Conservation (phyloP, 2,888 invertebrate species). For the Mimas tiliae region DNA sequence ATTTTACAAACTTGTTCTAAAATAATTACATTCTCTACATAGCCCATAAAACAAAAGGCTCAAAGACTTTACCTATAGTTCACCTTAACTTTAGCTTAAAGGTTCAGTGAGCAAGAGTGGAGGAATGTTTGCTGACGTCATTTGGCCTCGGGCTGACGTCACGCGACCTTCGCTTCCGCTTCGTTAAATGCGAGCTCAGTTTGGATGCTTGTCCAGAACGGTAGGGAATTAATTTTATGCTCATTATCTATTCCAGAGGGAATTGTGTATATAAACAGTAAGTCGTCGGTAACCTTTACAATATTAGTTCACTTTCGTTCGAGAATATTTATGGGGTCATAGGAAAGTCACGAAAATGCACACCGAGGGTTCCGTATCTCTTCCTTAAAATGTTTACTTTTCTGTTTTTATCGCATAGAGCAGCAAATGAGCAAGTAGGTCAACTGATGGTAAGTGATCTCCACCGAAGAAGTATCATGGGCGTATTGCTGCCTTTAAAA, state of each 20-base stretch:
- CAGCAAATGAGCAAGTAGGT: no score
- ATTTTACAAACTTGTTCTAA: background rate
- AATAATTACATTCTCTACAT: background rate
- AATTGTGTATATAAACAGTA: constrained; percentile 9
- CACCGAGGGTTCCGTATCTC: no score
- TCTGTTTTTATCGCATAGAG: no score
- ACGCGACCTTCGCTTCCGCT: constrained; percentile 48
- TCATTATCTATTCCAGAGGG: constrained; percentile 16
- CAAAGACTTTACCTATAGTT: background rate
- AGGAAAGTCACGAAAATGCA: background rate
- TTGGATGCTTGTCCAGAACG: constrained; percentile 30
- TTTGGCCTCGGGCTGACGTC: constrained; percentile 44
- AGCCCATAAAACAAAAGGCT: constrained; percentile 1
- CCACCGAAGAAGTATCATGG: no score
- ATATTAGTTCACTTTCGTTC: background rate
- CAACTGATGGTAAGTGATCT: no score
- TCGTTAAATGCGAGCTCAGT: constrained; percentile 35
- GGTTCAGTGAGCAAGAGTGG: constrained; percentile 24
- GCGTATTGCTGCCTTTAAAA: no score
- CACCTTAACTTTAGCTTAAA: constrained; percentile 7
- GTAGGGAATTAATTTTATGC: constrained; percentile 20
- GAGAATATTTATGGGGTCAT: background rate
- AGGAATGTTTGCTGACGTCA: constrained; percentile 37
- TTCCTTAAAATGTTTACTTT: no score
- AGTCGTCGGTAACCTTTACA: background rate